These are phyloP conservation scores for Ciconia stormi DNA, from an alignment of 2,113 vertebrate genomes.

Conservation along the genomic window DNA sequence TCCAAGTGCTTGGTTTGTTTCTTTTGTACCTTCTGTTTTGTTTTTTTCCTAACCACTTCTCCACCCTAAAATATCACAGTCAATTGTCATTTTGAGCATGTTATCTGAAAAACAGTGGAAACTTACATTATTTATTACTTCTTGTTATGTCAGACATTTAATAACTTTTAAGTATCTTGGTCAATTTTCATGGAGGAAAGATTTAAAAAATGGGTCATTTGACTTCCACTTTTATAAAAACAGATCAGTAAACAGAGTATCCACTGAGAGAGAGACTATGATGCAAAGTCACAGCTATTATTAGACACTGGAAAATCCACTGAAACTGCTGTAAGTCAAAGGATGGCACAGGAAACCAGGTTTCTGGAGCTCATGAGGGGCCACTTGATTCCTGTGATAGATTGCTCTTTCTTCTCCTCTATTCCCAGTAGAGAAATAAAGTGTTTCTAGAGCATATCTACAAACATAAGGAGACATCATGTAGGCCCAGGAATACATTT, in stretches of 20 bases:
- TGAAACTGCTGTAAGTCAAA: neutral
- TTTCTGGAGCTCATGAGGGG: neutral
- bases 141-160: neutral
- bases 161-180: neutral
- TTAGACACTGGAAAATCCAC: neutral
- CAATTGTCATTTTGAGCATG: neutral
- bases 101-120: neutral
- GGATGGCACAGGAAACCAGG: neutral
- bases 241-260: neutral
- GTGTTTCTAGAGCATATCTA: neutral
- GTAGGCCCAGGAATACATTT: neutral
- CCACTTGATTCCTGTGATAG: neutral
- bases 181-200: neutral
- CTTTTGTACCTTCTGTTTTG: neutral
- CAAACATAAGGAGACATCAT: neutral
- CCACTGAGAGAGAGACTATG: neutral
- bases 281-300: neutral
- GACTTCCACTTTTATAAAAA: neutral
- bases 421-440: neutral
- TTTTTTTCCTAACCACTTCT: neutral
- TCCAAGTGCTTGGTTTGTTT: rapidly evolving
- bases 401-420: neutral
- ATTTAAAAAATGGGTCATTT: neutral
- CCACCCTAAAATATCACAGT: neutral
- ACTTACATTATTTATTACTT: neutral